A percentile compares a stretch with the other conserved stretches of the same genome.
These are phyloP conservation scores for Falco punctatus DNA, from an alignment of 2,113 vertebrate genomes.

Conservation along the genomic window DNA sequence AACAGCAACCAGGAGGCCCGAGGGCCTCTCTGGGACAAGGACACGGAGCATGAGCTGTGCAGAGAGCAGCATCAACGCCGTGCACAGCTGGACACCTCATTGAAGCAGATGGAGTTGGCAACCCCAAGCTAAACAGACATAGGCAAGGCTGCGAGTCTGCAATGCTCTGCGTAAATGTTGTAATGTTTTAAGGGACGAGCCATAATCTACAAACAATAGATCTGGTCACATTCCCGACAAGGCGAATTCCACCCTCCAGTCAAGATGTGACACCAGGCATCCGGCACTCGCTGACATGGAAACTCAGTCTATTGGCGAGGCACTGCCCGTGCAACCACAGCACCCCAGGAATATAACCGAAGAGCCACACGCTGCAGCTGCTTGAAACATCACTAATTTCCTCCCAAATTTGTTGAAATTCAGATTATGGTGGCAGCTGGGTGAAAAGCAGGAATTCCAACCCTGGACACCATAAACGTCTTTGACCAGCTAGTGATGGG, in stretches of 20 bases:
- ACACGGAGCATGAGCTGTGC: fast-evolving
- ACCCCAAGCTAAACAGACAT: neutral
- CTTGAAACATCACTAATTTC: neutral
- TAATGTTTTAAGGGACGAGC: neutral
- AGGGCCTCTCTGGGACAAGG: neutral
- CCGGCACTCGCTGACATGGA: neutral
- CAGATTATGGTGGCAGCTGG: fast-evolving
- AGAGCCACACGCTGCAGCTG: fast-evolving
- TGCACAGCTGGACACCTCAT: neutral
- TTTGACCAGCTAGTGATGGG: fast-evolving
- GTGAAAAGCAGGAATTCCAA: neutral
- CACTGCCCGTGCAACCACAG: constrained; percentile 8
- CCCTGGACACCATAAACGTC: neutral
- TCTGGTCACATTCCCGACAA: neutral
- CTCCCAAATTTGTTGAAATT: neutral
- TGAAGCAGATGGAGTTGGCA: neutral
- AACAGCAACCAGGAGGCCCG: neutral
- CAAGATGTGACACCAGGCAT: neutral
- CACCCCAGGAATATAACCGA: neutral
- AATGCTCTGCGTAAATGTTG: neutral
- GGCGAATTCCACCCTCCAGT: neutral
- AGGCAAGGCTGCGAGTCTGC: neutral
- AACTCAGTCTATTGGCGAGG: fast-evolving
- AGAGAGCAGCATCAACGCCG: fast-evolving
- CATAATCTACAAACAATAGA: constrained; percentile 6